phyloP scores from a whole-genome alignment of 2,113 vertebrate species.

The Pheucticus melanocephalus region DNA sequence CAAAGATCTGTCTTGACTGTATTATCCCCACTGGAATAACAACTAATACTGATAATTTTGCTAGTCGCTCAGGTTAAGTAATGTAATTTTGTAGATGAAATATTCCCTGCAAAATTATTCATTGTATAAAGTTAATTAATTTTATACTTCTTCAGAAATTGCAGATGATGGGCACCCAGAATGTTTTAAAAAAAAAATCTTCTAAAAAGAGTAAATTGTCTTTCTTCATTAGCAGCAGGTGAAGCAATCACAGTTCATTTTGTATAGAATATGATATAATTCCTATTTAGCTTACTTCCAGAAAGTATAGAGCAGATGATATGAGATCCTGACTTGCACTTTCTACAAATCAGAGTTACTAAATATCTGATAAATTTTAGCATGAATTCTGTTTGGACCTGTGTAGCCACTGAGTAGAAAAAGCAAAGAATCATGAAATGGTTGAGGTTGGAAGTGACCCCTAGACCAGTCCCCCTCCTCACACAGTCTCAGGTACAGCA shows the following conservation, averaged over 20 bases:
- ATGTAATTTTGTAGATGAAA: not conserved
- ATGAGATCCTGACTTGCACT: not conserved
- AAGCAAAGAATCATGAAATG: not conserved
- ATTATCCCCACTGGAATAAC: not conserved
- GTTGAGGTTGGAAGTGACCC: not conserved
- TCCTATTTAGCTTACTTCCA: not conserved
- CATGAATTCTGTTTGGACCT: not conserved
- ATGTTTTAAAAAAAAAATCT: not conserved
- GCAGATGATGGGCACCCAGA: not conserved
- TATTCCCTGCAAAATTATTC: not conserved
- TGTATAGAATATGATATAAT: not conserved
- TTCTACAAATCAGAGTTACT: not conserved
- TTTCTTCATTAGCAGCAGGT: not conserved
- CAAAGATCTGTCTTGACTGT: not conserved
- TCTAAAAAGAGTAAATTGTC: not conserved
- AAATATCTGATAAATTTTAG: not conserved
- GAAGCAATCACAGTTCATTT: not conserved
- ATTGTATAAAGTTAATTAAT: not conserved
- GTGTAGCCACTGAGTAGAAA: not conserved
- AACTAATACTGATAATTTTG: not conserved
- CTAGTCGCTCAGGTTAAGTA: not conserved
- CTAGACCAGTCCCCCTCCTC: not conserved
- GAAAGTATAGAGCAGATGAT: not conserved
- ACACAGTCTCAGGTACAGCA: not conserved
- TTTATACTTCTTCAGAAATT: not conserved